Percentiles rank a stretch among this genome's conserved stretches.
These are phyloP conservation scores for Chiroxiphia lanceolata DNA, from an alignment of 2,797 vertebrate genomes.

Conservation along the genomic window DNA sequence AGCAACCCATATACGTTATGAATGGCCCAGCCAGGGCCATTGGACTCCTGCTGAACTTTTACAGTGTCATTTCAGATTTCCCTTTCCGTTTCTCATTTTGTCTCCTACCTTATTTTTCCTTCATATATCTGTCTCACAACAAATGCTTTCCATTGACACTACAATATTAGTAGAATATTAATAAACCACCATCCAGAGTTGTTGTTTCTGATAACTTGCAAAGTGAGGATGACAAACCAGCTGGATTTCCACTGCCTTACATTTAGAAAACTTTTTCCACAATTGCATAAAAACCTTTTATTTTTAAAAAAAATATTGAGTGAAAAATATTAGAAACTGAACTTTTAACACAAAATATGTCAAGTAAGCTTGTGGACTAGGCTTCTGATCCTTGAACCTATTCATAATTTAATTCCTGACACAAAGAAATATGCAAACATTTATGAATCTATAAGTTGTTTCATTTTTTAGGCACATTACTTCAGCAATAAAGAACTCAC, in stretches of 20 bases:
- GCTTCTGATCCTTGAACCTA: neutral
- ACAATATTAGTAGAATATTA: neutral
- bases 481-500: constrained; percentile 76
- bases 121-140: neutral
- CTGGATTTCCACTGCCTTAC: neutral
- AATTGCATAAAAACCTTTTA: neutral
- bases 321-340: neutral
- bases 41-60: neutral
- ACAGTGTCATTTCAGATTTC: neutral
- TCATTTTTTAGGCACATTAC: neutral
- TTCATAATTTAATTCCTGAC: neutral
- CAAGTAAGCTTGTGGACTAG: neutral
- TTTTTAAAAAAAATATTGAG: neutral
- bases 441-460: neutral
- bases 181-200: neutral
- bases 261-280: neutral
- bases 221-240: neutral
- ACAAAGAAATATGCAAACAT: neutral
- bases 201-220: neutral
- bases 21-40: neutral
- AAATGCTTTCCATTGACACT: neutral
- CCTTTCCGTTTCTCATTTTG: neutral
- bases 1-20: neutral
- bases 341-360: neutral
- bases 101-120: neutral